These are phyloP conservation scores for Drosophila aff. DNA, from an alignment of 1,140 invertebrate species.

Conservation along the genomic window DNA sequence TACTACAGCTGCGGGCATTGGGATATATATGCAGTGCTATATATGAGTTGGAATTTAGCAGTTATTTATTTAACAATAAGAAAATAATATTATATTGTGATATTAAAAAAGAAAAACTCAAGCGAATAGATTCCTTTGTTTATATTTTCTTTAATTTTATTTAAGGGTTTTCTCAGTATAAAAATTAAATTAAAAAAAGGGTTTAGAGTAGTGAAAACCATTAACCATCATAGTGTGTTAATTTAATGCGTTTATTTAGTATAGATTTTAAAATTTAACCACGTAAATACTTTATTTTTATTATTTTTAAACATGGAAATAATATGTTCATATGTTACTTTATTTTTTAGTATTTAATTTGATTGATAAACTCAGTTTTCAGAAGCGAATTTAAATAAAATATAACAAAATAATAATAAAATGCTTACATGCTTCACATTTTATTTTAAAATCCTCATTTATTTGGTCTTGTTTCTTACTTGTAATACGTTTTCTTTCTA, in stretches of 20 bases:
- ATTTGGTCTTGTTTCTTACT: background rate
- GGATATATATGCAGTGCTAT: background rate
- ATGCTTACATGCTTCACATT: background rate
- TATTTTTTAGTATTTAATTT: background rate
- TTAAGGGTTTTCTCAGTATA: background rate
- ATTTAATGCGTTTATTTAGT: background rate
- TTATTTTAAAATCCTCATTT: background rate
- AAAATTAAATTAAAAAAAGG: too few species aligned
- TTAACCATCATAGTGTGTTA: background rate
- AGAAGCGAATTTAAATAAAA: background rate
- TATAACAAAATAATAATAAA: background rate
- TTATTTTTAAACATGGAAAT: background rate
- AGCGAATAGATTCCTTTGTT: background rate
- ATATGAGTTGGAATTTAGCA: background rate
- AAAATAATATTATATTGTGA: background rate
- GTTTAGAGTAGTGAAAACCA: background rate
- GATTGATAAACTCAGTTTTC: background rate
- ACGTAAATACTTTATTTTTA: background rate
- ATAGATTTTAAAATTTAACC: background rate
- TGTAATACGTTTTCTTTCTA: background rate
- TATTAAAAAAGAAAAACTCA: background rate
- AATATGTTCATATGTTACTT: background rate
- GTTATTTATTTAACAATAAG: background rate
- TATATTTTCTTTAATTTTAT: background rate
- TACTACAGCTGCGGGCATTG: conserved; percentile 10